A percentile compares a stretch with the other conserved stretches of the same genome.
These are phyloP conservation scores for Pandemis cinnamomeana DNA, from an alignment of 2,888 invertebrate species.

Conservation along the genomic window DNA sequence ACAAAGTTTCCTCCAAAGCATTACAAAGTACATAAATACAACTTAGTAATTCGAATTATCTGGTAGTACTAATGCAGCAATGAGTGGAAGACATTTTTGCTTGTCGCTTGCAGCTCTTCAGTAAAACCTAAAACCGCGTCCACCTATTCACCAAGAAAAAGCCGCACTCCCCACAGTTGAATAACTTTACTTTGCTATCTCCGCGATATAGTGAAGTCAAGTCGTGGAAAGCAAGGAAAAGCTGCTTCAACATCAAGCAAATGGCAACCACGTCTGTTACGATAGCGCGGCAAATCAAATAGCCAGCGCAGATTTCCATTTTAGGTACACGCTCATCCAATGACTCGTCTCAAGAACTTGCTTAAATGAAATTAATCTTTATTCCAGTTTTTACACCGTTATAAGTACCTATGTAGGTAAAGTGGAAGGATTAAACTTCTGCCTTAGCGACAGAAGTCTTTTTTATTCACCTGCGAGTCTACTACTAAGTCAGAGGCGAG, in stretches of 20 bases:
- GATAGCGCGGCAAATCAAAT: background rate
- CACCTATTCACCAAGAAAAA: background rate
- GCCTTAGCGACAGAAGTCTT: too few relatives aligned
- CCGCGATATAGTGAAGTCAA: too few relatives aligned
- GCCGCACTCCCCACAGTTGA: too few relatives aligned
- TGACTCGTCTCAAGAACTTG: too few relatives aligned
- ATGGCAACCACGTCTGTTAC: background rate
- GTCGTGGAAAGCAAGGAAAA: background rate
- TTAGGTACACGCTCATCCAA: background rate
- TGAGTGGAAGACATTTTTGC: constrained; percentile 18
- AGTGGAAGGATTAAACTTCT: too few relatives aligned
- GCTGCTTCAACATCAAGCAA: background rate
- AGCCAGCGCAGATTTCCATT: background rate
- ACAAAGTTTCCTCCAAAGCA: background rate
- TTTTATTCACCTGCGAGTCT: too few relatives aligned
- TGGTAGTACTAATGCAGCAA: constrained; percentile 1
- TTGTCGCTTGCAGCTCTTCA: constrained; percentile 20
- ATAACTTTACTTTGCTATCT: too few relatives aligned
- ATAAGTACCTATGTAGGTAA: too few relatives aligned
- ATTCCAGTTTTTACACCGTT: too few relatives aligned
- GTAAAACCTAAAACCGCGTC: background rate
- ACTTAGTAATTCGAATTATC: background rate
- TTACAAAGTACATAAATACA: background rate
- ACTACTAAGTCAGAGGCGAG: background rate
- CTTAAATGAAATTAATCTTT: too few relatives aligned